Evolutionary conservation across 2,888 invertebrate genomes (phyloP), one percentile per base, ranked within the genome.

Genomic region (Philonicus albiceps): DNA sequence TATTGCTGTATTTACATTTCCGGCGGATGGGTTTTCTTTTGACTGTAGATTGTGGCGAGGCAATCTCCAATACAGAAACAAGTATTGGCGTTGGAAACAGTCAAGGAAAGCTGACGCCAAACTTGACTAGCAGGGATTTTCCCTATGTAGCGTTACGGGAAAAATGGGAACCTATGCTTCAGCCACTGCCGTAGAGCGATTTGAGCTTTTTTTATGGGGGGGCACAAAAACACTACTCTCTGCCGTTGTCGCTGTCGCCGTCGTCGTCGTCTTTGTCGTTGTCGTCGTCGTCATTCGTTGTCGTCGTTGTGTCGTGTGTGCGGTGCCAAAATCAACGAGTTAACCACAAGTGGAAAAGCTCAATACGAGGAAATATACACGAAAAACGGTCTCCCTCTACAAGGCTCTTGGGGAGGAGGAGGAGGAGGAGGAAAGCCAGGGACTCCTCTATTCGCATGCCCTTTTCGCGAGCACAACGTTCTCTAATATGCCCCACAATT

Each of bases 401-500:
- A 19, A 19, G 40, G 27, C 37, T 37, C 37, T 37, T 37, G 43
- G 27, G 72, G 72, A 40, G n/a, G n/a, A n/a, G n/a, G 16, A 30
- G 7, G 43, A 27, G 72, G 84, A 73, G 72, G 49, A 73, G 84
- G 84, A 34, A 64, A 30, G 37, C 31, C 73, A 73, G 30, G 73
- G 73, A 73, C 84, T 73, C 37, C 84, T 49, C 49, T 84, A 84
- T 84, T 84, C 84, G 84, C 84, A 84, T 84, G 84, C 84, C 84
- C 84, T 84, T 81, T 73, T 73, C 84, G 73, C 84, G 84, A 73
- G 84, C 73, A 49, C 49, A 73, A 40, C 84, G 73, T 73, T 84
- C 84, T 84, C 84, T 84, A 84, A 73, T 73, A 73, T 84, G 84
- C 84, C 73, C 84, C 84, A 73, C 84, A 73, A 73, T 84, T 73